A percentile compares a stretch with the other conserved stretches of the same genome.
phyloP scores from a whole-genome alignment of 2,888 invertebrate species.

The Pediacus dermestoides region DNA sequence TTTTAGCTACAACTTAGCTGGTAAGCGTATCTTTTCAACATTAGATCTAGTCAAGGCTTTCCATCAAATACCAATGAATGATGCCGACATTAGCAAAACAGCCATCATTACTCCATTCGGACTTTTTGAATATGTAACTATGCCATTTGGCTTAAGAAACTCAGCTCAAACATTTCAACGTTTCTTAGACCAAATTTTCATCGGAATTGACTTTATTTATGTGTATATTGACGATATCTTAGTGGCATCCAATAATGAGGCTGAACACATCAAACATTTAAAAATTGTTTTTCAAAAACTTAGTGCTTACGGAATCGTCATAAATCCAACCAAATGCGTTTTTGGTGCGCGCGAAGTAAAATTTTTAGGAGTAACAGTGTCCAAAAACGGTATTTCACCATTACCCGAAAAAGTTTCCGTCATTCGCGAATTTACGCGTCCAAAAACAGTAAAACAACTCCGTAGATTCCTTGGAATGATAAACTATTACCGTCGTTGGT shows the following conservation, averaged over 20 bases:
- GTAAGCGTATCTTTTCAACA: no score
- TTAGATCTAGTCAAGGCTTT: no score
- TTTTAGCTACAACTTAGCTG: no score
- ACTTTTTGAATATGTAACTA: neutral
- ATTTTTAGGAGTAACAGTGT: conserved; percentile 6
- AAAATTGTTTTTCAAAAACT: conserved; percentile 25
- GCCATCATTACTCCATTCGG: neutral
- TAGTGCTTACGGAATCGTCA: conserved; percentile 22
- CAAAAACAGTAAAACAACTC: neutral
- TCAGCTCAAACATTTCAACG: conserved; percentile 6
- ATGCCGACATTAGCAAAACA: neutral
- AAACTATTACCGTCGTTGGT: conserved; percentile 2
- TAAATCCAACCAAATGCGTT: conserved; percentile 26
- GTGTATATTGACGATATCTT: conserved; percentile 32
- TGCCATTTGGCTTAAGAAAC: conserved; percentile 12
- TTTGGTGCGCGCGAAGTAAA: neutral
- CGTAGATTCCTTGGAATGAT: conserved; percentile 7
- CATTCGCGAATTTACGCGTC: neutral
- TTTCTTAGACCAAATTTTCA: conserved; percentile 24
- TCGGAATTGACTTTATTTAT: conserved; percentile 17
- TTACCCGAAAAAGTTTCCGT: conserved; percentile 8
- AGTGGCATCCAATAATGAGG: conserved; percentile 22
- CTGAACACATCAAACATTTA: conserved; percentile 25
- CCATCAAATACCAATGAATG: neutral
- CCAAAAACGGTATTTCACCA: conserved; percentile 3